These are phyloP conservation scores for Chamaetylas fuelleborni DNA, from an alignment of 2,113 vertebrate genomes.

Conservation along the genomic window DNA sequence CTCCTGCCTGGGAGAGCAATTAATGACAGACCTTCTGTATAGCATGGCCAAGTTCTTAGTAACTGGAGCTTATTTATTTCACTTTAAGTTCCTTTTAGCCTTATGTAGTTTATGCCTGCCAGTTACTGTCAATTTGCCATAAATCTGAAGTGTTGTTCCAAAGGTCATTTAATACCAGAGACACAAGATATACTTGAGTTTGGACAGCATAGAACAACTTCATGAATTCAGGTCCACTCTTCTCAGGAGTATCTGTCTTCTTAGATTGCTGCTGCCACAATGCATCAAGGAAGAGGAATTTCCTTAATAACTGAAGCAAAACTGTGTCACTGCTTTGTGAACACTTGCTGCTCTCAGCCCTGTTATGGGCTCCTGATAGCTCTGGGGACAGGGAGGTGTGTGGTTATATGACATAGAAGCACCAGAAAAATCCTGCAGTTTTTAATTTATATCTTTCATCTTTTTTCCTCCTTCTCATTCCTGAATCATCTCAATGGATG, in stretches of 20 bases:
- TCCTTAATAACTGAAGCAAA: conserved; percentile 6
- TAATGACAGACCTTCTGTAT: neutral
- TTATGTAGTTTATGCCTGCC: neutral
- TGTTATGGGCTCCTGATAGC: neutral
- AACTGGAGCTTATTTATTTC: neutral
- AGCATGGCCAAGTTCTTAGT: neutral
- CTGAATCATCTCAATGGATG: neutral
- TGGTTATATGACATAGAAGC: neutral
- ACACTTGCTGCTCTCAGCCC: neutral
- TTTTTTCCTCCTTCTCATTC: neutral
- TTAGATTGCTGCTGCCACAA: neutral
- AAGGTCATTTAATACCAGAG: conserved; percentile 22
- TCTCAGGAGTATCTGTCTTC: neutral
- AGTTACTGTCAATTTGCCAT: neutral
- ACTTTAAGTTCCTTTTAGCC: neutral
- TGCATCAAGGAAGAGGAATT: neutral
- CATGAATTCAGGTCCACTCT: neutral
- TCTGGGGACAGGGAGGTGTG: neutral
- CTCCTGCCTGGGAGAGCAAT: neutral
- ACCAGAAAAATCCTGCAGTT: neutral
- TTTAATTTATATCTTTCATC: neutral
- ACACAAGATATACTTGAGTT: neutral
- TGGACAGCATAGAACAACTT: neutral
- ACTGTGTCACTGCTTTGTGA: neutral
- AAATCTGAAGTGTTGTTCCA: neutral